Evolutionary conservation across 1,140 invertebrate species (phyloP), one percentile per base, ranked within the genome.

Genomic region (Antheraea mylitta): DNA sequence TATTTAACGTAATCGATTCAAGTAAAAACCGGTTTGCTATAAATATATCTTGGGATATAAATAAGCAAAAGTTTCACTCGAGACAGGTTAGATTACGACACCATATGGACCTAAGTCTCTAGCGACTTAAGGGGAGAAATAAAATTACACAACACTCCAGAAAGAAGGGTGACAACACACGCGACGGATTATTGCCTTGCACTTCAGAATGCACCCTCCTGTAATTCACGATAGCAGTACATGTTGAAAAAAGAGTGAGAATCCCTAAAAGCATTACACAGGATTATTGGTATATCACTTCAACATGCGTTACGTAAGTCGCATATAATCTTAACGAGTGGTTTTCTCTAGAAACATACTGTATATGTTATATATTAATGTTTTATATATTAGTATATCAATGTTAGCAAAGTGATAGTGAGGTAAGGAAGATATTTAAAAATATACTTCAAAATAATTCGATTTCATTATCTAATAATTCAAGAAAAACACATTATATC

Each of bases 211-310:
- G 84, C 85, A 90, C 86, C 86, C 88, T 78, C 71, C 59, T 68
- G 0, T 59, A 74, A 69, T 75, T 65, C 53, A 69, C 70, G 65
- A 73, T 77, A 76, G 82, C 70, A 72, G 69, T 78, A 81, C 70
- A 80, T 78, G 78, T 83, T 80, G 76, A 70, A 78, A 75, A 75
- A 82, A 78, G 85, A 86, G 85, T 74, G 77, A 70, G 75, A 76
- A 77, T 82, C 85, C 85, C 68, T 75, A 64, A 75, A 63, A 74
- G 69, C 81, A 84, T 85, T 82, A 82, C 69, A 76, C 37, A 68
- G 82, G 81, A 90, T 87, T 86, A 89, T 86, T 85, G 83, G 76
- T 77, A 82, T 86, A 86, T 87, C 86, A 83, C 79, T 83, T 87
- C 79, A 87, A 83, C 82, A 73, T 77, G 78, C 85, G 78, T 85